Base-by-base conservation (phyloP, 2,113 vertebrate species). In the Amphilophus citrinellus region DNA sequence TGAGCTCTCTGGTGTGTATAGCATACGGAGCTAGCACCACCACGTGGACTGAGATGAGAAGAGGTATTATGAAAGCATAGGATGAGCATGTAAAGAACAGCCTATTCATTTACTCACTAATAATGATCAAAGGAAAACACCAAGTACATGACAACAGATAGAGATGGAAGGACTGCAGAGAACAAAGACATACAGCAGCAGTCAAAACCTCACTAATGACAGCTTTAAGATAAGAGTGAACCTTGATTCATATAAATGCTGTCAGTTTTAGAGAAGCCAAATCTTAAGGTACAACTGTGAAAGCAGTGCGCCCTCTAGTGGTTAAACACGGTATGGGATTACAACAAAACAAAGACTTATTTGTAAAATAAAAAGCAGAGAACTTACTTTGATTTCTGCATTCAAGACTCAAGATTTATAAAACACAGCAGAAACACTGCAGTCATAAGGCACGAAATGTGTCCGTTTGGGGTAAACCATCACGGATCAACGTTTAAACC, bases 11-110 rank as follows among this genome's bases (percentile, higher is more conserved):
- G 56, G 47, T 68, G 84, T 14, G 56, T n/a, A 17, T n/a, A 66
- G 76, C 30, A 76, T 5, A 60, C 83, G 80, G 61, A 88, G 81
- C 71, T 84, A 93, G 93, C 92, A 14, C 94, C 94, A 84, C 91
- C 94, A 88, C 59, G 90, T 93, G 94, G 92, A 75, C 44, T n/a
- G 10, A 9, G 30, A 84, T 1, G 10, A 61, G 50, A 84, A 11
- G 42, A 62, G 56, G 7, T 4, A 6, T 39, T 24, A 77, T 39
- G n/a, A 86, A 58, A 65, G 50, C n/a, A 80, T 0, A 22, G 35
- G 22, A 77, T 24, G n/a, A 15, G 68, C 47, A 56, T 32, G 47
- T 3, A 10, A 27, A 27, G 10, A 1, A 15, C 9, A 32, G 77
- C 11, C 63, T 56, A 3, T 27, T 39, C 32, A n/a, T 53, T 44